Evolutionary conservation across 1,140 invertebrate species (phyloP).

Genomic region (Pachyrhynchus sulphureomaculatus): DNA sequence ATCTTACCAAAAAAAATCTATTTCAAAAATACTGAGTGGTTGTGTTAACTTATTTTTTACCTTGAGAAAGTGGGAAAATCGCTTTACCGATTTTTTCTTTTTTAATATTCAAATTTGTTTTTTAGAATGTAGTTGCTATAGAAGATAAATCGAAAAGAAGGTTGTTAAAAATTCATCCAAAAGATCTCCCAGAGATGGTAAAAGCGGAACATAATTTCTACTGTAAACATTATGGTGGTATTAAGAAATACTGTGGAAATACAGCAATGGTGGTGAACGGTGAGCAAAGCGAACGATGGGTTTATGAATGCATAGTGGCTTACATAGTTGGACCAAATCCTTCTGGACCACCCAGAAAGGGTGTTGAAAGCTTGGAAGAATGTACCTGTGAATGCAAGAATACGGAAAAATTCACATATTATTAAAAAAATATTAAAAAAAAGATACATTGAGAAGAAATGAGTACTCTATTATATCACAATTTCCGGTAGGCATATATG

Average conservation of each 20-base stretch:
- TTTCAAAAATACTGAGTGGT: too few relatives aligned
- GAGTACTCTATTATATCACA: too few relatives aligned
- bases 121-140: too few relatives aligned
- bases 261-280: slow-evolving; percentile 42
- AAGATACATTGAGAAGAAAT: too few relatives aligned
- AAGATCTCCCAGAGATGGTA: slow-evolving; percentile 39
- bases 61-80: too few relatives aligned
- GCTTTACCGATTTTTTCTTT: too few relatives aligned
- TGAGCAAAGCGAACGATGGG: slow-evolving; percentile 42
- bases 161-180: slow-evolving; percentile 42
- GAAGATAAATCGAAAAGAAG: slow-evolving; percentile 23
- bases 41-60: too few relatives aligned
- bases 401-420: too few relatives aligned
- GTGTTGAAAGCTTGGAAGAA: slow-evolving; percentile 17
- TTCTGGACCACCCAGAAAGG: slow-evolving; percentile 39
- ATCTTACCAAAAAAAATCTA: too few relatives aligned
- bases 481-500: too few relatives aligned
- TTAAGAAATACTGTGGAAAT: slow-evolving; percentile 49
- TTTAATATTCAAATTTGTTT: too few relatives aligned
- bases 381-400: slow-evolving; percentile 30
- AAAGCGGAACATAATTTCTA: slow-evolving; percentile 45
- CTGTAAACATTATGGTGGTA: slow-evolving; percentile 45
- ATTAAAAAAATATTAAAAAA: too few relatives aligned
- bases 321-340: slow-evolving; percentile 38
- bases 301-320: slow-evolving; percentile 44